These are phyloP conservation scores for Sinhomidia bicolor DNA, from an alignment of 2,888 invertebrate species.

Conservation along the genomic window DNA sequence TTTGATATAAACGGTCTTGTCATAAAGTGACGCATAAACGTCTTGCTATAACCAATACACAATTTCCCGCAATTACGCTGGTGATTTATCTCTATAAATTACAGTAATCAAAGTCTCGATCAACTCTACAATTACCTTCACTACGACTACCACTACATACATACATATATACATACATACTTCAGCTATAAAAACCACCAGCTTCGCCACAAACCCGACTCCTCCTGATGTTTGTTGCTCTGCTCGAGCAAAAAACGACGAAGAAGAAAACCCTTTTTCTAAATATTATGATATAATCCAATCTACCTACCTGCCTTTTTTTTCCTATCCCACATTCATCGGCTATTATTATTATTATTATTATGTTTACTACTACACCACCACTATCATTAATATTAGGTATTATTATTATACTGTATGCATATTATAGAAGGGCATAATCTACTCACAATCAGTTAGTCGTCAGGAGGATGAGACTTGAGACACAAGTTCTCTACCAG, in stretches of 20 bases:
- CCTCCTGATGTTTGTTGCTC: background rate
- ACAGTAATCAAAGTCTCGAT: conserved; percentile 80
- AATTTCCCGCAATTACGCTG: conserved; percentile 78
- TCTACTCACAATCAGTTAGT: conserved; percentile 12
- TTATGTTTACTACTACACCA: conserved; percentile 1
- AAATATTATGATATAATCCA: background rate
- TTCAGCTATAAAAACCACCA: background rate
- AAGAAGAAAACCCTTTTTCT: conserved; percentile 2
- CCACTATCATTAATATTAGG: no score
- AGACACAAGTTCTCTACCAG: conserved; percentile 29
- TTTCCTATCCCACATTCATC: conserved; percentile 14
- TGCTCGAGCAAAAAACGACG: background rate
- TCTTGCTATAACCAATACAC: conserved; percentile 63
- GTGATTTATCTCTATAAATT: conserved; percentile 80
- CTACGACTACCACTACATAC: conserved; percentile 57
- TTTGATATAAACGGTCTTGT: conserved; percentile 28
- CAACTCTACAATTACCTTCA: conserved; percentile 79
- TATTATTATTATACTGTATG: no score
- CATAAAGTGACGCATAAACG: conserved; percentile 66
- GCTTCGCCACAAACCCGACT: background rate
- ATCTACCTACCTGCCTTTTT: conserved; percentile 29
- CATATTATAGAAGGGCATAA: background rate
- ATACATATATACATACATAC: no score
- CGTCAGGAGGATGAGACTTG: conserved; percentile 11
- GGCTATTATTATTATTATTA: conserved; percentile 14